Percentiles rank a stretch among this genome's conserved stretches.
phyloP scores from a whole-genome alignment of 2,888 invertebrate genomes.

The Tenthredo distinguenda region DNA sequence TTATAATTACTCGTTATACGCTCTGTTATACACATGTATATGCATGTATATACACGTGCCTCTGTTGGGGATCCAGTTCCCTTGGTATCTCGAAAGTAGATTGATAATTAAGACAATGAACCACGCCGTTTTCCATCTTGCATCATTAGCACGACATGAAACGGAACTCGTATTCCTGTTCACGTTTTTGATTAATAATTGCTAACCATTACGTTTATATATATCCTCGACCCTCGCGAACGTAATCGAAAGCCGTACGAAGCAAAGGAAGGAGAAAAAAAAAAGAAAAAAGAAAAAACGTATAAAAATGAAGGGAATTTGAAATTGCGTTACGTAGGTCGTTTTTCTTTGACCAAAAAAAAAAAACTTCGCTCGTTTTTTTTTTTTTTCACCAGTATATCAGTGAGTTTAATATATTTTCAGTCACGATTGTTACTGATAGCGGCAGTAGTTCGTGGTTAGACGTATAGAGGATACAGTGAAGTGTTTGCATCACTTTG shows the following conservation, averaged over 20 bases:
- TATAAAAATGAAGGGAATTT: background rate
- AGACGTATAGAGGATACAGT: slow-evolving; percentile 39
- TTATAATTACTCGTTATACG: background rate
- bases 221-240: background rate
- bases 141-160: slow-evolving; percentile 22
- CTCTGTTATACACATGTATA: background rate
- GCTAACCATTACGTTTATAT: background rate
- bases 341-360: background rate
- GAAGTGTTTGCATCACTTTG: slow-evolving; percentile 45
- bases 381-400: background rate
- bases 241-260: background rate
- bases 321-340: background rate
- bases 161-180: background rate
- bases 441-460: slow-evolving; percentile 27
- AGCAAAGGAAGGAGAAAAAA: background rate
- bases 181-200: background rate
- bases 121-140: slow-evolving; percentile 2
- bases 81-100: background rate
- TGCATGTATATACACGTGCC: background rate
- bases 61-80: background rate
- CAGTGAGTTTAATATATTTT: slow-evolving; percentile 33
- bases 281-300: background rate
- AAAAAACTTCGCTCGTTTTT: background rate
- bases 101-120: slow-evolving; percentile 37
- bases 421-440: slow-evolving; percentile 39